These are phyloP conservation scores for Microcaecilia unicolor DNA, from an alignment of 2,797 vertebrate species.

Conservation along the genomic window DNA sequence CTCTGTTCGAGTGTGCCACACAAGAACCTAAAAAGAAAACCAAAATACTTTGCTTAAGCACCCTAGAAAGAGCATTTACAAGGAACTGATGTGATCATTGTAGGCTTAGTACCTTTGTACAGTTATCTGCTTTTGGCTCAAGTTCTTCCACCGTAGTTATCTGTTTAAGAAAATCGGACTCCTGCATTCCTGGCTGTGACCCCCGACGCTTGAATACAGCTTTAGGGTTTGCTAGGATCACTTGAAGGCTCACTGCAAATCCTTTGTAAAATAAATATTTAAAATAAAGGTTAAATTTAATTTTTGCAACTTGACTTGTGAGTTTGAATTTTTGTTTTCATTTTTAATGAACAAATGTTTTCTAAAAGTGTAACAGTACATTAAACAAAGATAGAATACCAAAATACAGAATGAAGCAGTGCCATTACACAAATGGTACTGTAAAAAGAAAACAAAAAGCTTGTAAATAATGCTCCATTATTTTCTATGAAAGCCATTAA, in stretches of 20 bases:
- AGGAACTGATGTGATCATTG: conserved; percentile 6
- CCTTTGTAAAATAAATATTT: conserved; percentile 52
- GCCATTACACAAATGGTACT: no score
- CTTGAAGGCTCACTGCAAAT: conserved; percentile 92
- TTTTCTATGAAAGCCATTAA: no score
- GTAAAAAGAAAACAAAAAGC: no score
- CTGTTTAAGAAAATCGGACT: conserved; percentile 96
- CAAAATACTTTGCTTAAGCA: background rate
- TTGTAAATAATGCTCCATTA: no score
- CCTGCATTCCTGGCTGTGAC: conserved; percentile 96
- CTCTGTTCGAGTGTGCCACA: conserved; percentile 97
- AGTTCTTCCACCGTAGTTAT: conserved; percentile 89
- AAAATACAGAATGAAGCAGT: no score
- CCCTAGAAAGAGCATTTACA: conserved; percentile 3
- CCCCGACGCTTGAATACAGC: conserved; percentile 90
- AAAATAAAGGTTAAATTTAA: conserved; percentile 5
- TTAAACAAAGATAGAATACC: no score
- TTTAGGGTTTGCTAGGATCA: conserved; percentile 83
- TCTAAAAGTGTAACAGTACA: no score
- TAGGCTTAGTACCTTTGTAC: conserved; percentile 72
- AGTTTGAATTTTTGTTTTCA: no score
- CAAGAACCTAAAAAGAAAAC: conserved; percentile 73
- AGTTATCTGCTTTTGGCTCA: conserved; percentile 93
- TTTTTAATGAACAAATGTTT: no score
- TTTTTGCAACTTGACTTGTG: no score